Percentiles rank a stretch among this genome's conserved stretches.
Conservation (phyloP, 2,113 vertebrate genomes). For the Struthidea cinerea region DNA sequence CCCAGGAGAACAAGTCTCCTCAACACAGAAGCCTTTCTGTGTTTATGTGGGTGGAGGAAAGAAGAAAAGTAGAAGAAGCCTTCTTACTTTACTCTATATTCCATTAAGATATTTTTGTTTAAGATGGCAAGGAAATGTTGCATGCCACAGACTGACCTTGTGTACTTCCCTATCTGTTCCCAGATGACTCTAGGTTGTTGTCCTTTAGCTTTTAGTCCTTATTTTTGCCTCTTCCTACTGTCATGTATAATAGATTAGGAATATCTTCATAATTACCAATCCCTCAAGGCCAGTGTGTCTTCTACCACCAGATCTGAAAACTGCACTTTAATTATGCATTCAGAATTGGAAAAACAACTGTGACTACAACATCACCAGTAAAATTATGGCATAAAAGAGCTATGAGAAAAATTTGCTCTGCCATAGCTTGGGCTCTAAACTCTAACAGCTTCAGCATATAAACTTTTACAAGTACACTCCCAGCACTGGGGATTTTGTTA, state of each 20-base stretch:
- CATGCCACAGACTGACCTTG: neutral
- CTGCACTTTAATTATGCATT: slow-evolving; percentile 41
- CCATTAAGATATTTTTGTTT: neutral
- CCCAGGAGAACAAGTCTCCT: neutral
- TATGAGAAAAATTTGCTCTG: neutral
- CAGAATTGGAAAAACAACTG: slow-evolving; percentile 21
- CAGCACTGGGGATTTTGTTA: neutral
- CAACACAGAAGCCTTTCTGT: neutral
- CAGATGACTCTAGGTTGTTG: neutral
- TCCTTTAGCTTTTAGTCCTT: slow-evolving; percentile 12
- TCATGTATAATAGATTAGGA: slow-evolving; percentile 57
- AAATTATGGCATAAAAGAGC: neutral
- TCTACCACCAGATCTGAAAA: slow-evolving; percentile 30
- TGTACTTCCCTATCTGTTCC: neutral
- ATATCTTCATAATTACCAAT: slow-evolving; percentile 39
- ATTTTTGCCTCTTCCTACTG: neutral
- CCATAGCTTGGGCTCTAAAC: neutral
- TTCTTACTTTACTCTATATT: neutral
- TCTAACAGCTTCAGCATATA: neutral
- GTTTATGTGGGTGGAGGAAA: neutral
- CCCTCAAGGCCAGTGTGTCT: slow-evolving; percentile 31
- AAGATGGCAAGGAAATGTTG: neutral
- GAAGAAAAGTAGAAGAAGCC: neutral
- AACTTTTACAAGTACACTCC: neutral
- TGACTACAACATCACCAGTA: neutral